Conservation (phyloP, 1,140 invertebrate genomes). For the Apolygus lucorum region DNA sequence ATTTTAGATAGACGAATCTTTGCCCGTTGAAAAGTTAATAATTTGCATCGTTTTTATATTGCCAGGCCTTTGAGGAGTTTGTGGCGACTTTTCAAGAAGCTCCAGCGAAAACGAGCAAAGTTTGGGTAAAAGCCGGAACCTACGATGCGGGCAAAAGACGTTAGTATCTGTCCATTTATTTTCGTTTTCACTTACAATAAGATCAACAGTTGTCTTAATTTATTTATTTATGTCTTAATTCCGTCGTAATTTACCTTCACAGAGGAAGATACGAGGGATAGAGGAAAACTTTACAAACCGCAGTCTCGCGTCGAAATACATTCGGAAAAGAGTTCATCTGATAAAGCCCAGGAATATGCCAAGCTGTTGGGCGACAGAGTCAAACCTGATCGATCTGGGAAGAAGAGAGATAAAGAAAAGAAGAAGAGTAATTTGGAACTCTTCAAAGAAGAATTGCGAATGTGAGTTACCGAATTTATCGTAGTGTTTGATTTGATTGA, state of each 20-base stretch:
- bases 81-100: constrained; percentile 92
- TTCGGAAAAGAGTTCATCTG: constrained; percentile 47
- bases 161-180: constrained; percentile 39
- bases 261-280: constrained; percentile 82
- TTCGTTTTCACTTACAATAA: not conserved
- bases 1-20: no score
- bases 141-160: constrained; percentile 90
- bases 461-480: no score
- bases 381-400: constrained; percentile 56
- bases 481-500: no score
- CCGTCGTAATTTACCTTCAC: no score
- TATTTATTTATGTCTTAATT: not conserved
- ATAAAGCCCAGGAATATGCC: constrained; percentile 60
- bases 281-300: constrained; percentile 89
- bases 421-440: constrained; percentile 95
- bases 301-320: constrained; percentile 61
- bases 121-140: constrained; percentile 94
- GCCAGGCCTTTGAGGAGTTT: constrained; percentile 93
- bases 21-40: no score
- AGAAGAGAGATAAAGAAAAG: constrained; percentile 73
- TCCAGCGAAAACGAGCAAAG: constrained; percentile 64
- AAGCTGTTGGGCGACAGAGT: constrained; percentile 51
- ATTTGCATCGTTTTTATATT: no score
- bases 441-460: constrained; percentile 90
- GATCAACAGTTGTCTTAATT: not conserved